phyloP scores from a whole-genome alignment of 2,888 invertebrate species.

The Brachypterus glaber region DNA sequence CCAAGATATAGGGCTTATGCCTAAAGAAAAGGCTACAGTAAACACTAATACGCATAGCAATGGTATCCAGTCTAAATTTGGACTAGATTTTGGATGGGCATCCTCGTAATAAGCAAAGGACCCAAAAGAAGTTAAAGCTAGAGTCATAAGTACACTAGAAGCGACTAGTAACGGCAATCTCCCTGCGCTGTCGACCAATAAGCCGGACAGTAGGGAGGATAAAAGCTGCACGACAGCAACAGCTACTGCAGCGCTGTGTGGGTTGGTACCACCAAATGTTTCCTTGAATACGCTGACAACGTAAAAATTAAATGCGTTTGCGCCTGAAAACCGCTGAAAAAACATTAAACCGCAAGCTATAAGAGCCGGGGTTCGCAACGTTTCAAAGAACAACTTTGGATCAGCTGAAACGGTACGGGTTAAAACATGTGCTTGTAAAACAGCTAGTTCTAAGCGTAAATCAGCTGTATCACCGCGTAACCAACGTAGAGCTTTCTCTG shows the following conservation, averaged over 20 bases:
- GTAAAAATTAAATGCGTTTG: constrained; percentile 77
- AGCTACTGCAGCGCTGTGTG: constrained; percentile 75
- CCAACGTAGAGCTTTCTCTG: constrained; percentile 66
- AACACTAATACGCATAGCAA: constrained; percentile 73
- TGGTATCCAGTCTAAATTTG: constrained; percentile 73
- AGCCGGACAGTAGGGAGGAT: constrained; percentile 72
- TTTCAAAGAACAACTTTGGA: constrained; percentile 30
- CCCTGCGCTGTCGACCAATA: constrained; percentile 79
- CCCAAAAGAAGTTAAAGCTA: constrained; percentile 77
- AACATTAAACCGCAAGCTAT: constrained; percentile 83
- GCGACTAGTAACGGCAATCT: constrained; percentile 73
- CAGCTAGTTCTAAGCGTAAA: constrained; percentile 63
- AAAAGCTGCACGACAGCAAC: constrained; percentile 77
- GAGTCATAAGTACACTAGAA: constrained; percentile 74
- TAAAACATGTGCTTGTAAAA: constrained; percentile 58
- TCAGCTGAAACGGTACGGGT: constrained; percentile 35
- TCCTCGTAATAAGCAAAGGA: constrained; percentile 76
- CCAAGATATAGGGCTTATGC: constrained; percentile 84
- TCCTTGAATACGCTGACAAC: constrained; percentile 79
- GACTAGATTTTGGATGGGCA: constrained; percentile 42
- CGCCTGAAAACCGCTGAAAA: constrained; percentile 78
- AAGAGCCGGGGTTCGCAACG: constrained; percentile 60
- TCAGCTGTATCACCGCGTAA: constrained; percentile 69
- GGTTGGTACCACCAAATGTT: constrained; percentile 72
- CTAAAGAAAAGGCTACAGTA: constrained; percentile 77